These are phyloP conservation scores for Esperia sulphurella DNA, from an alignment of 2,888 invertebrate species.

Conservation along the genomic window DNA sequence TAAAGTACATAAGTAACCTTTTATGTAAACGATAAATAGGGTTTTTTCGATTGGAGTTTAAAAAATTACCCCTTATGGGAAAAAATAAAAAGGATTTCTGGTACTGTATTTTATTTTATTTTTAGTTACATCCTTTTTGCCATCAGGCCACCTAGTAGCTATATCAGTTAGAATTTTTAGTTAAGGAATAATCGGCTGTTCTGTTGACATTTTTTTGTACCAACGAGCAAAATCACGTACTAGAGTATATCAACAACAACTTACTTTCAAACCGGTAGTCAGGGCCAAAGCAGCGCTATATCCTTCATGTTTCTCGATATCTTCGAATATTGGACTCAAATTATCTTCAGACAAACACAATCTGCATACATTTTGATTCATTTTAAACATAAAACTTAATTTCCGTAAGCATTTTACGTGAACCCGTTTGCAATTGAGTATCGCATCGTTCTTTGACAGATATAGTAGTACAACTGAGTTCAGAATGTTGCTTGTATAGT, in stretches of 20 bases:
- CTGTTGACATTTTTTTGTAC: too few relatives aligned
- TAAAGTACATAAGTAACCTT: too few relatives aligned
- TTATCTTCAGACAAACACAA: slow-evolving; percentile 23
- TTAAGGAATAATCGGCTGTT: too few relatives aligned
- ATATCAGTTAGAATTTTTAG: too few relatives aligned
- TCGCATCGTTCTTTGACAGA: not conserved
- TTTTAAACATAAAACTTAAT: slow-evolving; percentile 5
- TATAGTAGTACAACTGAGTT: not conserved
- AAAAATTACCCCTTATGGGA: too few relatives aligned
- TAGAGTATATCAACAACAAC: slow-evolving; percentile 8
- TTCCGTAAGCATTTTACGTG: not conserved
- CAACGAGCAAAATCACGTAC: too few relatives aligned
- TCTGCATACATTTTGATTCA: slow-evolving; percentile 20
- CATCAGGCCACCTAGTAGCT: too few relatives aligned
- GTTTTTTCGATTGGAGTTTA: too few relatives aligned
- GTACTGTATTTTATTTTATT: too few relatives aligned
- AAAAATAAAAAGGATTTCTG: too few relatives aligned
- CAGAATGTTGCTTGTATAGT: not conserved
- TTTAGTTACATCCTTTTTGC: too few relatives aligned
- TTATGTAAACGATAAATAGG: too few relatives aligned
- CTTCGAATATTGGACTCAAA: slow-evolving; percentile 19
- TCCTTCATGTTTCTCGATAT: slow-evolving; percentile 6
- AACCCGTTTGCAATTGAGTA: not conserved
- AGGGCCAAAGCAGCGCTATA: slow-evolving; percentile 9
- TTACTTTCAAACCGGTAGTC: slow-evolving; percentile 19